phyloP scores from a whole-genome alignment of 2,888 invertebrate genomes.

The Spisula subtruncata region DNA sequence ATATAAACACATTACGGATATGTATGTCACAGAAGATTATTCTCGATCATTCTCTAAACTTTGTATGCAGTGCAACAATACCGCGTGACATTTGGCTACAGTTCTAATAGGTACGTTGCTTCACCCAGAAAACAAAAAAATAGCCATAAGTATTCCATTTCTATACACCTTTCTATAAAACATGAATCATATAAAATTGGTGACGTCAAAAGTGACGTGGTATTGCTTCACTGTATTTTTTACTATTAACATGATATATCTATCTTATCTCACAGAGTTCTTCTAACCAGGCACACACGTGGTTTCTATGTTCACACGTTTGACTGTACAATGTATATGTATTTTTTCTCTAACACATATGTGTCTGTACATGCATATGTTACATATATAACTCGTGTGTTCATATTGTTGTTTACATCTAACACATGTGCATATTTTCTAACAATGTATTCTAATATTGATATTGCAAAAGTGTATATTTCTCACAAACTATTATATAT shows the following conservation, averaged over 20 bases:
- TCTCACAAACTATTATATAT: slow-evolving; percentile 1
- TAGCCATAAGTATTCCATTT: too few relatives aligned
- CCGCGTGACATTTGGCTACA: too few relatives aligned
- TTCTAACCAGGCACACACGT: background rate
- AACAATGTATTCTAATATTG: slow-evolving; percentile 14
- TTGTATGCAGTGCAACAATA: too few relatives aligned
- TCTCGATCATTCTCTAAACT: background rate
- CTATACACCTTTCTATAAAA: too few relatives aligned
- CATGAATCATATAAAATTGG: too few relatives aligned
- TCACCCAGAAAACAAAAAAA: too few relatives aligned
- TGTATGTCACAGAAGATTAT: background rate
- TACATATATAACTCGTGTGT: background rate
- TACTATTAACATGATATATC: background rate
- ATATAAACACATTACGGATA: background rate
- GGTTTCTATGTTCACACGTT: background rate
- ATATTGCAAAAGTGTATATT: background rate
- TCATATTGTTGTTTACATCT: slow-evolving; percentile 18
- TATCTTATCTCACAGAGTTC: slow-evolving; percentile 3
- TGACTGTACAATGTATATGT: slow-evolving; percentile 1
- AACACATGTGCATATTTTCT: background rate
- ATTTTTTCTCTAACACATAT: background rate
- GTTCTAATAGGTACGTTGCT: too few relatives aligned
- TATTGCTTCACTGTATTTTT: too few relatives aligned
- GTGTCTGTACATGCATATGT: background rate
- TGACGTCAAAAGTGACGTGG: too few relatives aligned